Evolutionary conservation across 1,140 invertebrate genomes (phyloP).

Genomic region (Acyrthosiphon pisum): DNA sequence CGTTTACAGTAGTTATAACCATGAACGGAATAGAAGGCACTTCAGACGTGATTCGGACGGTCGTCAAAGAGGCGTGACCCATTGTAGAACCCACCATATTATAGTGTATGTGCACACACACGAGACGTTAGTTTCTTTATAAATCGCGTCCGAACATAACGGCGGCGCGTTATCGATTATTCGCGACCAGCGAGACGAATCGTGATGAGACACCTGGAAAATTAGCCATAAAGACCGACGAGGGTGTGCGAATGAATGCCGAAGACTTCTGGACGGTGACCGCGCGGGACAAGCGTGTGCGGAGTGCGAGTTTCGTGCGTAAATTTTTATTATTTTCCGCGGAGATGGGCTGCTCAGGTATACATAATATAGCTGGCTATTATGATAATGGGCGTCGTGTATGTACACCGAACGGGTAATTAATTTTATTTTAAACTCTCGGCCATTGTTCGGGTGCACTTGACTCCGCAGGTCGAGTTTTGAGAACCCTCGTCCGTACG

Average conservation of each 20-base stretch:
- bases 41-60: not conserved
- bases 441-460: conserved; percentile 46
- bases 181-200: conserved; percentile 31
- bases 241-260: not conserved
- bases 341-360: not conserved
- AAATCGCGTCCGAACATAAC: not conserved
- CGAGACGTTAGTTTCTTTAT: not conserved
- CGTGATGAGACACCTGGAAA: conserved; percentile 44
- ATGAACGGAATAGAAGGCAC: not conserved
- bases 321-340: conserved; percentile 2
- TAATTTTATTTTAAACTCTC: conserved; percentile 55
- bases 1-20: not conserved
- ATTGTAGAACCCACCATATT: not conserved
- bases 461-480: conserved; percentile 42
- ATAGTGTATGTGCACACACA: not conserved
- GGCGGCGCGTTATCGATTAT: not conserved
- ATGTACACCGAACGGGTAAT: conserved; percentile 45
- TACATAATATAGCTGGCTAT: not conserved
- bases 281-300: not conserved
- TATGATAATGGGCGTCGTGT: not conserved
- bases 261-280: not conserved
- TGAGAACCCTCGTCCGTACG: conserved; percentile 47
- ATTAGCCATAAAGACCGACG: conserved; percentile 21
- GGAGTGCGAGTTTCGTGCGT: not conserved
- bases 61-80: not conserved